These are phyloP conservation scores for Mesochorus sp. DNA, from an alignment of 2,888 invertebrate species.

Conservation along the genomic window DNA sequence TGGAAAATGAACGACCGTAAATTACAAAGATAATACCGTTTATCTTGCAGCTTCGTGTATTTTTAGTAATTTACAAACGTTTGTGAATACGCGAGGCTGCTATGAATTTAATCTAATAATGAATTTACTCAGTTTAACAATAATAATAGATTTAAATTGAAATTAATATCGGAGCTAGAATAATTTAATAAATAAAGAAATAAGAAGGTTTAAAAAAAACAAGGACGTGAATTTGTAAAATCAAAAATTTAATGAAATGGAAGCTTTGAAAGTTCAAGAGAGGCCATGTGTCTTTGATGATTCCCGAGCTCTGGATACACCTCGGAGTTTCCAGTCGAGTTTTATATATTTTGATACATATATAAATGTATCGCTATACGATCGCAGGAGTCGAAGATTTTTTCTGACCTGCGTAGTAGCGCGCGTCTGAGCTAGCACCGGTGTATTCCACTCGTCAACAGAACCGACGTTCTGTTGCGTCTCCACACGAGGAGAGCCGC, in stretches of 20 bases:
- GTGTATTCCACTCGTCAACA: constrained; percentile 16
- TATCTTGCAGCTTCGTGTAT: background rate
- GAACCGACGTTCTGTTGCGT: constrained; percentile 23
- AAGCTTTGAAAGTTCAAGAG: too few relatives aligned
- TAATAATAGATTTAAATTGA: too few relatives aligned
- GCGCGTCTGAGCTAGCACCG: constrained; percentile 3
- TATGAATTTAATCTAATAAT: too few relatives aligned
- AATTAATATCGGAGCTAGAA: too few relatives aligned
- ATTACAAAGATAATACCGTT: background rate
- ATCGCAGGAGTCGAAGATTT: constrained; percentile 3
- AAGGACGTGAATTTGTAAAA: too few relatives aligned
- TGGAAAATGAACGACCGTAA: background rate
- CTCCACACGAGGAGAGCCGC: background rate
- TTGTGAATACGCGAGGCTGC: too few relatives aligned
- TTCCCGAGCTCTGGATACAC: background rate
- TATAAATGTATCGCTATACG: background rate
- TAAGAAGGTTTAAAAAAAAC: too few relatives aligned
- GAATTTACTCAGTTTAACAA: too few relatives aligned
- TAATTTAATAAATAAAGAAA: too few relatives aligned
- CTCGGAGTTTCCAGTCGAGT: background rate
- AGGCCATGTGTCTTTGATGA: background rate
- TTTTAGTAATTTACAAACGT: background rate
- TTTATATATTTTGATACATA: background rate
- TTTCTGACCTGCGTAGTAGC: constrained; percentile 36
- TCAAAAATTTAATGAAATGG: too few relatives aligned